phyloP scores from a whole-genome alignment of 1,140 invertebrate genomes.

The Cherax destructor region DNA sequence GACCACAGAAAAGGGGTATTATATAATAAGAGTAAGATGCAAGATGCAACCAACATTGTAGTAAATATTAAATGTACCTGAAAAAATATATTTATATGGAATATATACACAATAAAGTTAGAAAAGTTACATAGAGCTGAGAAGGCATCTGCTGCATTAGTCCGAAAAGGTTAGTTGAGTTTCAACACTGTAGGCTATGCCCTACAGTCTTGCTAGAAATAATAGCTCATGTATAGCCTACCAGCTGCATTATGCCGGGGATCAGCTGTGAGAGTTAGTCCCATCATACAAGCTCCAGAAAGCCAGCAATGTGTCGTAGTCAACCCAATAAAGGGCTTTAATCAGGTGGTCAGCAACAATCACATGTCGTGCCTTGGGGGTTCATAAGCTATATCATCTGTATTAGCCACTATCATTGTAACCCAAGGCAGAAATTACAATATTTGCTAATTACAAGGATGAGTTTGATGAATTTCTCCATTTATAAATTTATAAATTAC shows the following conservation, averaged over 20 bases:
- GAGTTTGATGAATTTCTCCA: no score
- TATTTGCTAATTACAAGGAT: no score
- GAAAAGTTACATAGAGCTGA: neutral
- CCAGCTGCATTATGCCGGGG: neutral
- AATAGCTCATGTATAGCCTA: neutral
- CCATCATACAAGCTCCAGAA: neutral
- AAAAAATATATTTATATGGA: neutral
- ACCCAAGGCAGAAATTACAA: no score
- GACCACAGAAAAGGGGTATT: neutral
- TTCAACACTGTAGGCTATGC: neutral
- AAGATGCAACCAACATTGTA: conserved; percentile 5
- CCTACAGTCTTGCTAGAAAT: neutral
- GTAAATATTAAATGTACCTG: neutral
- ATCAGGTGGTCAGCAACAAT: neutral
- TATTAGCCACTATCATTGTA: no score
- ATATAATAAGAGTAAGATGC: neutral
- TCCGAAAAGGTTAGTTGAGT: neutral
- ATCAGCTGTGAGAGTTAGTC: neutral
- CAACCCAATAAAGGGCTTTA: neutral
- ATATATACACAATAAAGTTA: conserved; percentile 8
- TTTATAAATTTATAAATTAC: no score
- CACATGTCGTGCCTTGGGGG: no score
- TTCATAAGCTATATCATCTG: no score
- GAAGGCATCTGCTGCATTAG: conserved; percentile 1
- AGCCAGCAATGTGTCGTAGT: neutral